phyloP scores from a whole-genome alignment of 2,797 vertebrate genomes.

The Phyllotis vaccarum region DNA sequence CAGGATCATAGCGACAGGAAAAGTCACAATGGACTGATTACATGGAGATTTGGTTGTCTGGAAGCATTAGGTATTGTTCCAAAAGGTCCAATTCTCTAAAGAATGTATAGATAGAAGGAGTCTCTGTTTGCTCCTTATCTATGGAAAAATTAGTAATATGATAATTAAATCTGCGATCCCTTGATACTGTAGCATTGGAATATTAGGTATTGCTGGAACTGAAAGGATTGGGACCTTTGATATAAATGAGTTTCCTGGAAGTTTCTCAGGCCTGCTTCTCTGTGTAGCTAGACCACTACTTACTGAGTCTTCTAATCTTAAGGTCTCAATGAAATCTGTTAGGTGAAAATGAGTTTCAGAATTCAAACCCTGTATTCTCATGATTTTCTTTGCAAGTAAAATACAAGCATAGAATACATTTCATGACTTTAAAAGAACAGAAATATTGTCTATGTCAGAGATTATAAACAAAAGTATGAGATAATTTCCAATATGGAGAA shows the following conservation, averaged over 20 bases:
- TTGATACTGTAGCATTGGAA: neutral
- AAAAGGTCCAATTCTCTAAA: neutral
- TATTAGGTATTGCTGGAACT: neutral
- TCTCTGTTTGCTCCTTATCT: neutral
- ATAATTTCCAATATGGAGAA: neutral
- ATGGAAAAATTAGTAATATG: neutral
- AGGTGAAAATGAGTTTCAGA: conserved; percentile 32
- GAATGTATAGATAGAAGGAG: neutral
- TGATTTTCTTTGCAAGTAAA: neutral
- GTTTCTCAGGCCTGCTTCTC: neutral
- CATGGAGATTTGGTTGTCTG: neutral
- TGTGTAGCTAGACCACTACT: neutral
- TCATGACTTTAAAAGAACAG: neutral
- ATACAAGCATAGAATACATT: neutral
- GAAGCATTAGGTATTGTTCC: neutral
- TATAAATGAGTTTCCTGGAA: neutral
- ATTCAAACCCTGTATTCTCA: neutral
- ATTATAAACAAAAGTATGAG: conserved; percentile 1
- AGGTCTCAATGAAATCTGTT: neutral
- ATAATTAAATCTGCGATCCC: neutral
- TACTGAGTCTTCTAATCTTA: neutral
- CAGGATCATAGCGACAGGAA: neutral
- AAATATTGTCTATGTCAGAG: conserved; percentile 18
- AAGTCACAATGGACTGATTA: neutral
- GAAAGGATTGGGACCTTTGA: neutral